Base-by-base conservation (phyloP, 2,113 vertebrate genomes). In the Notarius quadriscutis region DNA sequence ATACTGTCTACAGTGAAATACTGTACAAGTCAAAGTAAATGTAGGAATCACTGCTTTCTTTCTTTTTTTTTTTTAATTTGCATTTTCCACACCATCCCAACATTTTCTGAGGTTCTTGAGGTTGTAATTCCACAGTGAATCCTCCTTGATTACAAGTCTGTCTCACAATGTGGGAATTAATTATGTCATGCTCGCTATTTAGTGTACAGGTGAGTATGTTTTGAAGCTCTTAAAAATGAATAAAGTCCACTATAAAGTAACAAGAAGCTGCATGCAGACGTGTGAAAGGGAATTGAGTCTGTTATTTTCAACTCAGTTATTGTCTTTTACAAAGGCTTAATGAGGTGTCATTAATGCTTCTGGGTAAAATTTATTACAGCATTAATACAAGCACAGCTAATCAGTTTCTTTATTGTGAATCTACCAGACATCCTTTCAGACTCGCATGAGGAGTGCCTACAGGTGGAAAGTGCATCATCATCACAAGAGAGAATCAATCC, bases 271-370 rank as follows among this genome's bases (percentile, higher is more conserved):
- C 34, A 12, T 7, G 34, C 9, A 20, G 30, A 25, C 48, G 5
- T 55, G 50, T 14, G 67, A 72, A 34, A 10, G 17, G 14, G n/a
- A 84, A 17, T 53, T 14, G 15, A 22, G 71, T 34, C 7, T 65
- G 8, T 77, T 41, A 41, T 41, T 41, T 67, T 79, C 50, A 20
- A 48, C 60, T 79, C 27, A 41, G 85, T 60, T 78, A 41, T 57
- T 69, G 80, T 30, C 17, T 27, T n/a, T 20, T 80, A 30, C 75
- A n/a, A 5, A 80, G 60, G 62, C 48, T 80, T 80, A 86, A 80
- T 80, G 85, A 80, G 85, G 27, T 69, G 85, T 80, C 85, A 80
- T 86, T 80, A 80, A 53, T 79, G 50, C 50, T 80, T 86, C 34
- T n/a, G 27, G 72, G 51, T 65, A 62, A 51, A 55, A 20, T 27